Evolutionary conservation across 2,888 invertebrate genomes (phyloP).

Genomic region (Sialis fuliginosa): DNA sequence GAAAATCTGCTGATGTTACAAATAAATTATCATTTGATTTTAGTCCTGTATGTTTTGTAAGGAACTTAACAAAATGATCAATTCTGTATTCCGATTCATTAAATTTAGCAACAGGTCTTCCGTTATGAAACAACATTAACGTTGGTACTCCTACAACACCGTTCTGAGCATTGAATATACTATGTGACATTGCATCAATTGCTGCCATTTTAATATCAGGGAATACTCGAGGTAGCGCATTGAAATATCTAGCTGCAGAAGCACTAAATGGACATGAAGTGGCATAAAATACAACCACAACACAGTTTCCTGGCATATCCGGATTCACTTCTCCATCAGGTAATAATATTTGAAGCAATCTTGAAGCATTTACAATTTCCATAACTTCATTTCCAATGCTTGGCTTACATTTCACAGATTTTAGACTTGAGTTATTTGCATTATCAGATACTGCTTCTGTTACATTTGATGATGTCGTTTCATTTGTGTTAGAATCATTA

Average conservation of each 20-base stretch:
- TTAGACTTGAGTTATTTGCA: conserved; percentile 15
- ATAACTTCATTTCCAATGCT: conserved; percentile 22
- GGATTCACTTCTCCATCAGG: conserved; percentile 44
- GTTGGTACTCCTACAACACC: conserved; percentile 85
- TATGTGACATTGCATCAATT: conserved; percentile 70
- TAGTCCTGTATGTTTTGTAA: conserved; percentile 57
- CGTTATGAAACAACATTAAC: conserved; percentile 76
- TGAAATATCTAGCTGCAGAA: conserved; percentile 75
- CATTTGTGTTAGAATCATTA: conserved; percentile 6
- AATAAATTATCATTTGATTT: conserved; percentile 40
- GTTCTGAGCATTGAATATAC: conserved; percentile 75
- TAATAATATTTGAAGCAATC: conserved; percentile 45
- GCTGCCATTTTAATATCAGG: conserved; percentile 76
- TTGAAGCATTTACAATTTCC: conserved; percentile 53
- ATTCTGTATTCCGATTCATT: conserved; percentile 68
- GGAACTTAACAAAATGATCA: conserved; percentile 59
- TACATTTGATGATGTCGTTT: conserved; percentile 5
- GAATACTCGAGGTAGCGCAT: conserved; percentile 74
- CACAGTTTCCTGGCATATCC: conserved; percentile 44
- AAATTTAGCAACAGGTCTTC: conserved; percentile 66
- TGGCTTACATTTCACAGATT: conserved; percentile 19
- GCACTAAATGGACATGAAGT: conserved; percentile 82
- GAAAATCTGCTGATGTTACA: conserved; percentile 57
- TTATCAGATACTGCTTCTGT: conserved; percentile 10
- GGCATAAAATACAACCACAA: conserved; percentile 76